A percentile compares a stretch with the other conserved stretches of the same genome.
Evolutionary conservation across 2,888 invertebrate species (phyloP).

Genomic region (Dorcus hopei): DNA sequence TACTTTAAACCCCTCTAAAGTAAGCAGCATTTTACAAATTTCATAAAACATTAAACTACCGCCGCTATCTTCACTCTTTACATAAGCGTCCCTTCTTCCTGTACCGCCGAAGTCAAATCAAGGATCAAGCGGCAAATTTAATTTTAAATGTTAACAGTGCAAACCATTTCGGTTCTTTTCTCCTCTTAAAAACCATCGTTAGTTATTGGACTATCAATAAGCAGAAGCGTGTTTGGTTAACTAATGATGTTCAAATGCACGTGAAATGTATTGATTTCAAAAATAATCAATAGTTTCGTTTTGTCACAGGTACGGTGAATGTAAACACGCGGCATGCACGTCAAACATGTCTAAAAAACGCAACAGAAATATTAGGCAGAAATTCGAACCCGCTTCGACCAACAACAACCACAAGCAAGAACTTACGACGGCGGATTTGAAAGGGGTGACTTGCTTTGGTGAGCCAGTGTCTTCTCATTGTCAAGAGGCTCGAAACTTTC

Average conservation of each 20-base stretch:
- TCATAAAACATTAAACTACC: not conserved
- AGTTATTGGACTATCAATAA: too few species aligned
- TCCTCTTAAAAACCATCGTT: too few species aligned
- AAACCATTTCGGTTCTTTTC: too few species aligned
- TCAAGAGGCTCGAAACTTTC: not conserved
- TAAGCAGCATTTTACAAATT: not conserved
- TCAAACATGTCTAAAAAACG: constrained; percentile 28
- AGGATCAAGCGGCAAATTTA: not conserved
- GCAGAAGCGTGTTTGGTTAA: too few species aligned
- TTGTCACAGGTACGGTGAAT: too few species aligned
- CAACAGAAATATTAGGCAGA: constrained; percentile 27
- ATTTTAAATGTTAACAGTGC: constrained; percentile 1
- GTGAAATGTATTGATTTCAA: too few species aligned
- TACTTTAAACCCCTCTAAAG: not conserved
- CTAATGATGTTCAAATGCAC: too few species aligned
- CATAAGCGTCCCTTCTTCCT: constrained; percentile 1
- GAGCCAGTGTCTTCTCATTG: not conserved
- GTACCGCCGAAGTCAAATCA: constrained; percentile 13
- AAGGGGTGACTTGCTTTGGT: constrained; percentile 1
- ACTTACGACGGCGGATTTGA: too few species aligned
- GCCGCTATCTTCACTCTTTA: not conserved
- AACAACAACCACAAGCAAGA: too few species aligned
- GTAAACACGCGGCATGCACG: too few species aligned
- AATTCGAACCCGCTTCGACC: constrained; percentile 11
- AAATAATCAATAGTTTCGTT: too few species aligned